These are phyloP conservation scores for Pammene aurita DNA, from an alignment of 2,888 invertebrate species.

Conservation along the genomic window DNA sequence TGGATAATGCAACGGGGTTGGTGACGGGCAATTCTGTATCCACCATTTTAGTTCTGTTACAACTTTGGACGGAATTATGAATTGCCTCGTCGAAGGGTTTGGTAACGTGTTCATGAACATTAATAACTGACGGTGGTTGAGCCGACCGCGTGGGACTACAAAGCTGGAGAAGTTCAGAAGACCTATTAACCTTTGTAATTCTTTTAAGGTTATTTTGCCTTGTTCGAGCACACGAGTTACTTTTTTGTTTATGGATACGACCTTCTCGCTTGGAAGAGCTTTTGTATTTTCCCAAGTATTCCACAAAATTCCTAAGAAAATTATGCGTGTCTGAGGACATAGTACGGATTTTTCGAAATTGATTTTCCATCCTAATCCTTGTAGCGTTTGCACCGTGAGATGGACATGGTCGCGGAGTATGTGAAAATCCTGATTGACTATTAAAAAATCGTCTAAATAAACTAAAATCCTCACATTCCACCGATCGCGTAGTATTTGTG, in stretches of 20 bases:
- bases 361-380: neutral
- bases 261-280: neutral
- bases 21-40: slow-evolving; percentile 36
- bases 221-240: slow-evolving; percentile 18
- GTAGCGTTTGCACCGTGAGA: neutral
- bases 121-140: slow-evolving; percentile 44
- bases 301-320: neutral
- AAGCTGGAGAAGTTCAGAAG: neutral
- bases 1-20: slow-evolving; percentile 41
- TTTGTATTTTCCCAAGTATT: neutral
- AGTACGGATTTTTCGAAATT: neutral
- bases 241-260: slow-evolving; percentile 22
- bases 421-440: neutral
- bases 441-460: slow-evolving; percentile 17
- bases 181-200: neutral
- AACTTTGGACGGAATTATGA: neutral
- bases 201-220: neutral
- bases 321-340: neutral
- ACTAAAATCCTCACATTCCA: slow-evolving; percentile 40
- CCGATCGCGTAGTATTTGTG: slow-evolving; percentile 39
- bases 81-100: neutral
- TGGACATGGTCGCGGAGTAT: neutral
- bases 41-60: slow-evolving; percentile 43
- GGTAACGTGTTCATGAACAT: slow-evolving; percentile 23
- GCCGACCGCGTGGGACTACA: slow-evolving; percentile 45